Evolutionary conservation across 2,113 vertebrate species (phyloP).

Genomic region (Erpornis zantholeuca): DNA sequence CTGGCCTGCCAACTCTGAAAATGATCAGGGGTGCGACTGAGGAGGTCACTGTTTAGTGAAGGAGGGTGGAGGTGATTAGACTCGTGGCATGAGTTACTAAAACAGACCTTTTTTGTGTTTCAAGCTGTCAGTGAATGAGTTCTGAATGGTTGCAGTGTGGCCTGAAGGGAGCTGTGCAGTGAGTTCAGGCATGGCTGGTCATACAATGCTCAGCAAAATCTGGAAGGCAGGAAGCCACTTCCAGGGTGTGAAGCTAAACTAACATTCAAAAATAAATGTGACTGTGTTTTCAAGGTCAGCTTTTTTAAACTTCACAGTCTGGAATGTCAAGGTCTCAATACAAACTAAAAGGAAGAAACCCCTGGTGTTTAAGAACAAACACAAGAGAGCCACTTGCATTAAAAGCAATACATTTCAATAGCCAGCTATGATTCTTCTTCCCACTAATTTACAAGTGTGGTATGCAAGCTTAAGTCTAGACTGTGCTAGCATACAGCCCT

Average conservation of each 20-base stretch:
- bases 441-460: background rate
- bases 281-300: slow-evolving; percentile 37
- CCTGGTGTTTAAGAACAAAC: background rate
- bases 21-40: background rate
- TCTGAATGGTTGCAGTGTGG: background rate
- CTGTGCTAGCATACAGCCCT: background rate
- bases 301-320: slow-evolving; percentile 41
- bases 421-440: background rate
- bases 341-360: background rate
- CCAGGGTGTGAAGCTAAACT: slow-evolving; percentile 31
- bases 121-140: background rate
- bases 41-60: background rate
- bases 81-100: background rate
- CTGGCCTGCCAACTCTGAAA: background rate
- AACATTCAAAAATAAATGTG: slow-evolving; percentile 43
- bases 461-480: background rate
- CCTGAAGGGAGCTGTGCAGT: background rate
- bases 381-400: background rate
- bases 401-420: background rate
- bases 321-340: background rate
- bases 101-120: background rate
- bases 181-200: background rate
- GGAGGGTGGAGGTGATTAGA: background rate
- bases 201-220: background rate
- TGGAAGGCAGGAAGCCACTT: slow-evolving; percentile 28